These are phyloP conservation scores for Corythaixoides concolor DNA, from an alignment of 2,113 vertebrate genomes.

Conservation along the genomic window DNA sequence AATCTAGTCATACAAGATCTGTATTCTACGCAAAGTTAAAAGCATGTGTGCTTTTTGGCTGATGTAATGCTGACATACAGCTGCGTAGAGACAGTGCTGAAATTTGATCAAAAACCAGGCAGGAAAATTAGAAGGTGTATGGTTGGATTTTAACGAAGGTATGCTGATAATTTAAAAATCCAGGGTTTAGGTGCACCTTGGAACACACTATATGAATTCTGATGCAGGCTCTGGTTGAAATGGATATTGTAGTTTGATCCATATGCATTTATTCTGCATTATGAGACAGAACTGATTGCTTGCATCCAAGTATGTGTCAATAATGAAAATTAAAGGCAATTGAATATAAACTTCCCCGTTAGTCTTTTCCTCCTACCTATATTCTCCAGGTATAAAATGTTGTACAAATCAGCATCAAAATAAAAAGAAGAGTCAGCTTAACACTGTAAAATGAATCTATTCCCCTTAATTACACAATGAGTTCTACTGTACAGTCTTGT, in stretches of 20 bases:
- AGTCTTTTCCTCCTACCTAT: not conserved
- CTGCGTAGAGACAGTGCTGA: not conserved
- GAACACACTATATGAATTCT: not conserved
- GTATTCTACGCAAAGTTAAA: not conserved
- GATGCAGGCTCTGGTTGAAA: not conserved
- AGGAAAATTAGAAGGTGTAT: not conserved
- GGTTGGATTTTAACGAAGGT: not conserved
- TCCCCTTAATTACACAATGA: rapidly evolving
- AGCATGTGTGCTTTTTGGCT: not conserved
- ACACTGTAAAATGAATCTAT: not conserved
- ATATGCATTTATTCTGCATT: not conserved
- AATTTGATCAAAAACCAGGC: not conserved
- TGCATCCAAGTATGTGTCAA: not conserved
- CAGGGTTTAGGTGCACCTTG: not conserved
- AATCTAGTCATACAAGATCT: not conserved
- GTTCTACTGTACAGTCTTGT: rapidly evolving
- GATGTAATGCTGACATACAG: not conserved
- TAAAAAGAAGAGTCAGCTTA: not conserved
- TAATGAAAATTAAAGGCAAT: not conserved
- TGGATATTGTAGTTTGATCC: not conserved
- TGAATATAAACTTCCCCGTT: not conserved
- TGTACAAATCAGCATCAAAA: not conserved
- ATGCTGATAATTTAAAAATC: not conserved
- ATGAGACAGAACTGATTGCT: not conserved
- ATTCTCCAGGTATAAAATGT: not conserved